phyloP scores from a whole-genome alignment of 2,888 invertebrate species.

The Minunthozetes semirufus region DNA sequence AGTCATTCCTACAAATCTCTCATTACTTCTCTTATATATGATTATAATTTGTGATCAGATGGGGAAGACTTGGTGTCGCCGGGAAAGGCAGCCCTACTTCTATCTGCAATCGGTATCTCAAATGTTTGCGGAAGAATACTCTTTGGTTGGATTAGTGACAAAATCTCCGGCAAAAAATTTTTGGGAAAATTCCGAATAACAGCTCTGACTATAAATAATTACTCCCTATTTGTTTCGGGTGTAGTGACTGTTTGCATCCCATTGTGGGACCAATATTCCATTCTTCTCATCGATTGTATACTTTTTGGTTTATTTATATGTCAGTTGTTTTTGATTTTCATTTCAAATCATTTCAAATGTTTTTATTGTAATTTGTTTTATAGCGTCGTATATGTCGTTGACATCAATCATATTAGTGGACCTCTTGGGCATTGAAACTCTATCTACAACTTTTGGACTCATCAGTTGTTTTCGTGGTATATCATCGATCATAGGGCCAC shows the following conservation, averaged over 20 bases:
- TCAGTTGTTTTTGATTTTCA: slow-evolving; percentile 35
- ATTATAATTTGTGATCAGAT: not conserved
- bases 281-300: slow-evolving; percentile 71
- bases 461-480: slow-evolving; percentile 90
- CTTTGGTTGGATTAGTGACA: slow-evolving; percentile 73
- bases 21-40: not conserved
- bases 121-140: slow-evolving; percentile 85
- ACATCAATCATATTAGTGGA: slow-evolving; percentile 97
- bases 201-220: slow-evolving; percentile 86
- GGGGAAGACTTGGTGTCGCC: slow-evolving; percentile 38
- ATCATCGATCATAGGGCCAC: slow-evolving; percentile 75
- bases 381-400: slow-evolving; percentile 92
- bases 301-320: slow-evolving; percentile 67
- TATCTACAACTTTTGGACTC: slow-evolving; percentile 95
- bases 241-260: slow-evolving; percentile 74
- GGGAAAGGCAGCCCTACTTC: slow-evolving; percentile 59
- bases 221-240: slow-evolving; percentile 83
- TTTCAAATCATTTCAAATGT: not conserved
- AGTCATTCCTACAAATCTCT: not conserved
- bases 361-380: slow-evolving; percentile 13
- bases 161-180: slow-evolving; percentile 13
- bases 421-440: slow-evolving; percentile 82
- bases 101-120: slow-evolving; percentile 79
- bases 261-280: slow-evolving; percentile 66
- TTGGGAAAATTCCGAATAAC: slow-evolving; percentile 64